Evolutionary conservation across 2,888 invertebrate species (phyloP), one percentile per base, ranked within the genome.

Genomic region (Noctua comes): DNA sequence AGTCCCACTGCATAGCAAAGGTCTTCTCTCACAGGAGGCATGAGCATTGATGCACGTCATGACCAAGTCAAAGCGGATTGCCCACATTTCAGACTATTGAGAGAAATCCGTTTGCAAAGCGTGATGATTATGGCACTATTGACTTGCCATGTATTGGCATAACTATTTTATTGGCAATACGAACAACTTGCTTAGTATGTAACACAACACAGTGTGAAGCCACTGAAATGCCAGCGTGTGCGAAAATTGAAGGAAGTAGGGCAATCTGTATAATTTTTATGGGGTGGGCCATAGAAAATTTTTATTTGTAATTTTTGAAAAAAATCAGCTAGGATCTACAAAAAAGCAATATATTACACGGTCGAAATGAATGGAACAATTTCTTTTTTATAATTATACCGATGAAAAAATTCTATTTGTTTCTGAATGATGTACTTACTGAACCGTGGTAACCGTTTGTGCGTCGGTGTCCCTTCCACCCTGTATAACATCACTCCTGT

Each of bases 181-280:
- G n/a, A 71, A 71, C n/a, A n/a, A 73, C 16, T 36, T 48, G 1
- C 36, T 48, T 40, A 48, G 48, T 48, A 27, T 6, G 3, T 13
- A 43, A 11, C 43, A 59, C 31, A 31, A 24, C 40, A 24, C 40
- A 74, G 62, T 68, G 48, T 78, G 11, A 70, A 66, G 54, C 59
- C 65, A 59, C 62, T 54, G 3, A 24, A 24, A 54, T 54, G 24
- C 54, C 54, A 24, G 24, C 10, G 7, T 73, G 24, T 73, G 51
- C 48, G 64, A 70, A 54, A 85, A 46, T 57, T 68, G 57, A 65
- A 76, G 57, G 54, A 79, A 77, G 65, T 75, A 59, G 68, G 69
- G 68, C 75, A 68, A 75, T 69, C 57, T 79, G 65, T 72, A 18
- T 51, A n/a, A n/a, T n/a, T n/a, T n/a, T n/a, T n/a, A n/a, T n/a